Conservation (phyloP, 2,888 invertebrate species). For the Drosophila emarginata region DNA sequence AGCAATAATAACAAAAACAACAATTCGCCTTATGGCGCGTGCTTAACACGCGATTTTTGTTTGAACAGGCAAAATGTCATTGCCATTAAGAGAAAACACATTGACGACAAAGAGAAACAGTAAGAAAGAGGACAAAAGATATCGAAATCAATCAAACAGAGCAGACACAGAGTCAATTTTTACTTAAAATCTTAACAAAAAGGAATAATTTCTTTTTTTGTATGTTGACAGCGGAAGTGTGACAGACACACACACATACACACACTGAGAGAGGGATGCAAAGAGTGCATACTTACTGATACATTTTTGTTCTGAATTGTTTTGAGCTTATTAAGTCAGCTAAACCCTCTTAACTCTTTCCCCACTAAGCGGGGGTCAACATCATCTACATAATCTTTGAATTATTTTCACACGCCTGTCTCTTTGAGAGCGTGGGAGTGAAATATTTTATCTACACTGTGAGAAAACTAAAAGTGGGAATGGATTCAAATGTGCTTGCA, state of each 20-base stretch:
- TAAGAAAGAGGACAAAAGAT: constrained; percentile 2
- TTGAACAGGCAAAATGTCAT: constrained; percentile 39
- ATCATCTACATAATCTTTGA: constrained; percentile 3
- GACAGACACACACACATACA: constrained; percentile 28
- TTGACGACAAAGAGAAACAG: neutral
- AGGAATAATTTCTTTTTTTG: constrained; percentile 33
- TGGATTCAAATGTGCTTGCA: neutral
- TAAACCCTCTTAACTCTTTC: constrained; percentile 21
- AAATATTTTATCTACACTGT: constrained; percentile 12
- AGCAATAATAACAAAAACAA: constrained; percentile 25
- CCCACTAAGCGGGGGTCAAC: constrained; percentile 17
- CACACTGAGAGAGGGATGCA: neutral
- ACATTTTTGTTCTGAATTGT: constrained; percentile 1
- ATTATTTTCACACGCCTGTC: constrained; percentile 36
- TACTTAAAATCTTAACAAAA: neutral
- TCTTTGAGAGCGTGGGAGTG: constrained; percentile 26
- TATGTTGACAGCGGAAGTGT: constrained; percentile 44
- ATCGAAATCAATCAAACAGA: constrained; percentile 12
- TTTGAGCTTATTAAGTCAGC: constrained; percentile 2
- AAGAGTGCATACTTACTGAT: neutral
- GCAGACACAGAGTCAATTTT: constrained; percentile 16
- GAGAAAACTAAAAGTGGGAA: neutral
- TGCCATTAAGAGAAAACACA: constrained; percentile 26
- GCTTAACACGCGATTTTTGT: constrained; percentile 50
- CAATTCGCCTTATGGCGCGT: constrained; percentile 45